Conservation (phyloP, 2,888 invertebrate species). For the Ochropleura leucogaster region DNA sequence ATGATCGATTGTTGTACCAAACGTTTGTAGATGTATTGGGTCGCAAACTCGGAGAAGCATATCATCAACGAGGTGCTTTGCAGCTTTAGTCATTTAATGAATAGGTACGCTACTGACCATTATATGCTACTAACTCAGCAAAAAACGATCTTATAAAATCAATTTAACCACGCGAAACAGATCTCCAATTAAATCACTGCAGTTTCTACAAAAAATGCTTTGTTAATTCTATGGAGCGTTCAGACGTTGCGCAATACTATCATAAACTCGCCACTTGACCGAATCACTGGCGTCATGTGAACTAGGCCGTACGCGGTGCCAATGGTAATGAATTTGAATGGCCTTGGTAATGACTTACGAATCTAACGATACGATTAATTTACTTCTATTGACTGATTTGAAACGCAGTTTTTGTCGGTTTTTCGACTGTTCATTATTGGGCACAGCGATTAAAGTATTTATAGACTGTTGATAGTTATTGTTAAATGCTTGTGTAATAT, state of each 20-base stretch:
- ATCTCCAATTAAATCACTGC: not conserved
- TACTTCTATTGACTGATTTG: constrained; percentile 52
- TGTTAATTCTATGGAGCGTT: not conserved
- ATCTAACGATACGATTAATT: constrained; percentile 56
- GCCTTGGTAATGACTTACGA: constrained; percentile 63
- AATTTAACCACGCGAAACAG: not conserved
- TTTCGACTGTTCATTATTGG: constrained; percentile 6
- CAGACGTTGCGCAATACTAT: constrained; percentile 6
- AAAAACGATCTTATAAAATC: not conserved
- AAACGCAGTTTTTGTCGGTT: constrained; percentile 50
- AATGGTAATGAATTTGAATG: constrained; percentile 75
- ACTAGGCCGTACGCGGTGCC: constrained; percentile 31
- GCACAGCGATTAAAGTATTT: constrained; percentile 38
- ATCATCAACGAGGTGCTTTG: too few species aligned
- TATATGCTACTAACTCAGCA: not conserved
- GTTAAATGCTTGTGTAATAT: constrained; percentile 2
- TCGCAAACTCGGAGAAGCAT: not conserved
- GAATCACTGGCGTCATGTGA: constrained; percentile 34
- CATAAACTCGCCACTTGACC: constrained; percentile 11
- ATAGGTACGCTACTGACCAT: not conserved
- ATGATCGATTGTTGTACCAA: not conserved
- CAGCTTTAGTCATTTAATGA: not conserved
- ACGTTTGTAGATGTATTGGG: not conserved
- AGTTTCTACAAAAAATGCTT: not conserved
- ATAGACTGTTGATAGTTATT: constrained; percentile 19